Evolutionary conservation across 2,113 vertebrate species (phyloP).

Genomic region (Heliornis fulica): DNA sequence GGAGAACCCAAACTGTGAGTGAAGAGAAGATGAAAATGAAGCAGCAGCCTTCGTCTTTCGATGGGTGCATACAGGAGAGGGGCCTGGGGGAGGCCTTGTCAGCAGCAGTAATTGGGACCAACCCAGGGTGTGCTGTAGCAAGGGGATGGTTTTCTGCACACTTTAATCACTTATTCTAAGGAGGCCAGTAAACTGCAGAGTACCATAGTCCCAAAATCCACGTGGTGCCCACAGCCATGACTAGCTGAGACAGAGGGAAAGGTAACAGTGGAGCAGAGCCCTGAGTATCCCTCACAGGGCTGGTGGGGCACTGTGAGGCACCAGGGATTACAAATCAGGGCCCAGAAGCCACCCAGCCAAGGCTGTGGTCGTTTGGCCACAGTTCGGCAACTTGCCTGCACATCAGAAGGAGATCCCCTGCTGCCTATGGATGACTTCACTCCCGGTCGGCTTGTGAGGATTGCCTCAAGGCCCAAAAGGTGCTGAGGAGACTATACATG

Average conservation of each 20-base stretch:
- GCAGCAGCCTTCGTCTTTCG: not conserved
- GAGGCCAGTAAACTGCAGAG: not conserved
- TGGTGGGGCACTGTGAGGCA: not conserved
- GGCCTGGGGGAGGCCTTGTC: not conserved
- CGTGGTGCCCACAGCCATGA: rapidly evolving
- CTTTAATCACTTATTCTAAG: not conserved
- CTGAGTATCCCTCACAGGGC: rapidly evolving
- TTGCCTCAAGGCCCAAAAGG: rapidly evolving
- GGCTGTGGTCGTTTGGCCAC: not conserved
- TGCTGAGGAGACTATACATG: not conserved
- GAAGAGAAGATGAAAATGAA: not conserved
- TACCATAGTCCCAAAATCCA: not conserved
- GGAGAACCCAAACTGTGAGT: not conserved
- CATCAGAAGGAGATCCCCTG: not conserved
- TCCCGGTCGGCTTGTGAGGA: rapidly evolving
- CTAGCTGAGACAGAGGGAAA: not conserved
- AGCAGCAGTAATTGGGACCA: rapidly evolving
- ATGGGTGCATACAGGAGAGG: not conserved
- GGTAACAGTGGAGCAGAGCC: rapidly evolving
- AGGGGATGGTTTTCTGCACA: not conserved
- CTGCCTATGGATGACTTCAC: rapidly evolving
- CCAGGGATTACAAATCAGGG: rapidly evolving
- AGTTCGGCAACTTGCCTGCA: rapidly evolving
- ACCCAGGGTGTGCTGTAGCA: not conserved
- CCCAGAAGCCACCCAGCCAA: not conserved